Percentiles rank a stretch among this genome's conserved stretches.
Evolutionary conservation across 2,797 vertebrate genomes (phyloP).

Genomic region (Microcaecilia unicolor): DNA sequence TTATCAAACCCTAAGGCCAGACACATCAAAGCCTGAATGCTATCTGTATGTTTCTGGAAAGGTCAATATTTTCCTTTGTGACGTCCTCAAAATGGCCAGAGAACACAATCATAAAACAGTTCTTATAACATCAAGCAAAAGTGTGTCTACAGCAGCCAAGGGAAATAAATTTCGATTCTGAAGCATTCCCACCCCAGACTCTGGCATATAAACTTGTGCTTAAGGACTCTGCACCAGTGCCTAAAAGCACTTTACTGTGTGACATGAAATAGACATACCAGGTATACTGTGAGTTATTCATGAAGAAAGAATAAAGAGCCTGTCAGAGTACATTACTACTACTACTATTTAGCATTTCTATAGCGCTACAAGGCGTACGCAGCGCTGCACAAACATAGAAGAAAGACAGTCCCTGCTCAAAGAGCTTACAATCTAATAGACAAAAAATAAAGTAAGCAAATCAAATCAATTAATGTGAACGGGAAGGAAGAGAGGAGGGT

Average conservation of each 20-base stretch:
- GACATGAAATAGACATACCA: conserved; percentile 29
- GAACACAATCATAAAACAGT: conserved; percentile 52
- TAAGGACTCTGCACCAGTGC: conserved; percentile 28
- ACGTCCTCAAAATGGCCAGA: conserved; percentile 43
- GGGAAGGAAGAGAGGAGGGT: no score
- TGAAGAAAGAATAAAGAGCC: not conserved
- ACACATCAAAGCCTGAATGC: conserved; percentile 28
- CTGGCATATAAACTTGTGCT: conserved; percentile 31
- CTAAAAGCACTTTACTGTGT: conserved; percentile 27
- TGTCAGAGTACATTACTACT: conserved; percentile 5
- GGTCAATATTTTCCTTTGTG: conserved; percentile 51
- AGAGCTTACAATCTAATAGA: no score
- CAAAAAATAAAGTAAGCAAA: no score
- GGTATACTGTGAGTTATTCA: conserved; percentile 4
- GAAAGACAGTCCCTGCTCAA: no score
- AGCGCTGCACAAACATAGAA: no score
- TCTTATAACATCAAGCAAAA: conserved; percentile 51
- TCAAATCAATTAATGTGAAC: no score
- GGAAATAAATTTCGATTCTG: conserved; percentile 49
- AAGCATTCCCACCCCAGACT: conserved; percentile 47
- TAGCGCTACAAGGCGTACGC: no score
- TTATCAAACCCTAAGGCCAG: conserved; percentile 32
- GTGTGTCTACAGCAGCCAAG: conserved; percentile 48
- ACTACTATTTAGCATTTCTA: no score
- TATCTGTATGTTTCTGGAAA: conserved; percentile 51